phyloP scores from a whole-genome alignment of 2,797 vertebrate species.

The Chromis chromis region DNA sequence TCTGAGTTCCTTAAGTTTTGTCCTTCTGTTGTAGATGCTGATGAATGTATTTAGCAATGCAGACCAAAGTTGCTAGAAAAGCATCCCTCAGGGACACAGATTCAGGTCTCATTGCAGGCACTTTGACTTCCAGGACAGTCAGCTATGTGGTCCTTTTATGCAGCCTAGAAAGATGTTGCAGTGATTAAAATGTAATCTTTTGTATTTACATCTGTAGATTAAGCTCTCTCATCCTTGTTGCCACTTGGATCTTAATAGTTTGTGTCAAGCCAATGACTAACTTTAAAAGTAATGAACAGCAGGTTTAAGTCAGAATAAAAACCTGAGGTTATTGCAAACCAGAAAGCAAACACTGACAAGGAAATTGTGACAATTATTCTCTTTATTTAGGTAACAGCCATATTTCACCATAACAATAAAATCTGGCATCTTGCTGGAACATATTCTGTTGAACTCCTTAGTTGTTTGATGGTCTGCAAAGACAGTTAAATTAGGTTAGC shows the following conservation, averaged over 20 bases:
- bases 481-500: slow-evolving; percentile 15
- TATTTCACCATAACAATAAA: slow-evolving; percentile 58
- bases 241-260: neutral
- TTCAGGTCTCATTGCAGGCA: too few relatives aligned
- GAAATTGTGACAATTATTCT: slow-evolving; percentile 23
- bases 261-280: neutral
- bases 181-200: too few relatives aligned
- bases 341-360: neutral
- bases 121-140: too few relatives aligned
- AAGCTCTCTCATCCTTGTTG: too few relatives aligned
- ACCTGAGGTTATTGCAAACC: neutral
- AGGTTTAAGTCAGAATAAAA: neutral
- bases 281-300: neutral
- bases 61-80: too few relatives aligned
- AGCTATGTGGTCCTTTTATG: too few relatives aligned
- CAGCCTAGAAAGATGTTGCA: too few relatives aligned
- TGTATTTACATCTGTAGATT: too few relatives aligned
- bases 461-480: slow-evolving; percentile 87
- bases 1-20: too few relatives aligned
- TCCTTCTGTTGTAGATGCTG: too few relatives aligned
- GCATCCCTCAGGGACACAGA: too few relatives aligned
- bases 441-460: slow-evolving; percentile 65
- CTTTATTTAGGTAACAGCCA: slow-evolving; percentile 75
- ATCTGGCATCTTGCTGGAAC: slow-evolving; percentile 62
- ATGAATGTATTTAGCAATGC: too few relatives aligned